These are phyloP conservation scores for Pteronotus mesoamericanus DNA, from an alignment of 2,797 vertebrate genomes.

Conservation along the genomic window DNA sequence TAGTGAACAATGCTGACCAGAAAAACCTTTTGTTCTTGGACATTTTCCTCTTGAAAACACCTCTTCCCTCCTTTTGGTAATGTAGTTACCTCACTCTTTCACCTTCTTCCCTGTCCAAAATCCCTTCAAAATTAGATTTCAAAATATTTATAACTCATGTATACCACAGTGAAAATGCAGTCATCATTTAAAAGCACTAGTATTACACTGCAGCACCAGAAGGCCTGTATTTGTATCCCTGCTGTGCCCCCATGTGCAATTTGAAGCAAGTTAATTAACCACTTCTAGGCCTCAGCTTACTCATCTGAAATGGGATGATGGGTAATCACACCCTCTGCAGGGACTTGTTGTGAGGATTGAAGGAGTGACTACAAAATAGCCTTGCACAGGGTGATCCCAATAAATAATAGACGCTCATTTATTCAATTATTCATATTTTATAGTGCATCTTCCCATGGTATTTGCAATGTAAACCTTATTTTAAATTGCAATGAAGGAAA, in stretches of 20 bases:
- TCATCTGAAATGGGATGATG: background rate
- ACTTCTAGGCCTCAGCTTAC: background rate
- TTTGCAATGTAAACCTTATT: slow-evolving; percentile 18
- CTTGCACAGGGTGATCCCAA: background rate
- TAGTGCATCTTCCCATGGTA: background rate
- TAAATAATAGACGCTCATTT: background rate
- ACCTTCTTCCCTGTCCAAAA: background rate
- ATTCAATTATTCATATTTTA: background rate
- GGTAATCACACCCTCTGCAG: background rate
- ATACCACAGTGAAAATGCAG: background rate
- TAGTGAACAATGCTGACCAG: background rate
- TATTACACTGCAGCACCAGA: background rate
- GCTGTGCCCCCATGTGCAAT: background rate
- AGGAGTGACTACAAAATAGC: background rate
- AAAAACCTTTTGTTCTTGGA: background rate
- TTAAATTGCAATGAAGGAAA: slow-evolving; percentile 16
- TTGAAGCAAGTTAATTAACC: background rate
- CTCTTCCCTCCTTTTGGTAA: background rate
- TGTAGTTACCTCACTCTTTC: background rate
- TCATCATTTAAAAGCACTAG: background rate
- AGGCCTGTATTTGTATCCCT: background rate
- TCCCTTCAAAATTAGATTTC: background rate
- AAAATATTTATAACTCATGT: background rate
- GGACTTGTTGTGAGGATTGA: background rate
- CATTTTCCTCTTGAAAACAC: background rate